These are phyloP conservation scores for Epicampocera succincta DNA, from an alignment of 2,888 invertebrate genomes.

Conservation along the genomic window DNA sequence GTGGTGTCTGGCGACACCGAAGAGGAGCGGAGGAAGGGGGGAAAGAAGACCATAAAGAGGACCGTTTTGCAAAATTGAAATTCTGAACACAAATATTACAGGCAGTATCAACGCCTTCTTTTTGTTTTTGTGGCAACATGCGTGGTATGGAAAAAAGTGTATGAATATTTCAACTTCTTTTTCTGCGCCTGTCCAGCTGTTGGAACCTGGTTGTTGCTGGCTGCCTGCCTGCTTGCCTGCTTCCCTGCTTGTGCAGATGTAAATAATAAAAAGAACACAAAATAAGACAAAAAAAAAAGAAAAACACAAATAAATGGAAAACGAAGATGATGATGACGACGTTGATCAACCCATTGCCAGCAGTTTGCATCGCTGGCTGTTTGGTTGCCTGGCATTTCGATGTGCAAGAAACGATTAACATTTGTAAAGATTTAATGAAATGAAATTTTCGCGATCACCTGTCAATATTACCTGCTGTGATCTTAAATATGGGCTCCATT, in stretches of 20 bases:
- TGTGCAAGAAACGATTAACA: constrained; percentile 70
- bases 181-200: constrained; percentile 50
- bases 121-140: constrained; percentile 55
- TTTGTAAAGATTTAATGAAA: constrained; percentile 75
- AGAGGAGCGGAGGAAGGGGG: no score
- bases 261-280: constrained; percentile 20
- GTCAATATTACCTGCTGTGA: constrained; percentile 76
- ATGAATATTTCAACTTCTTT: constrained; percentile 52
- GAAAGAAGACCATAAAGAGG: constrained; percentile 33
- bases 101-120: constrained; percentile 67
- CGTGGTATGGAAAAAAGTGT: constrained; percentile 57
- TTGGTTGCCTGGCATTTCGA: constrained; percentile 47
- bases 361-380: constrained; percentile 11
- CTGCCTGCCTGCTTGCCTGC: not conserved
- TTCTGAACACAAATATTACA: constrained; percentile 68
- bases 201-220: constrained; percentile 14
- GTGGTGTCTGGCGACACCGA: not conserved
- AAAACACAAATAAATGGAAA: not conserved
- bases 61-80: constrained; percentile 70
- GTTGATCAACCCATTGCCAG: constrained; percentile 55
- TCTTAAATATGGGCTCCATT: constrained; percentile 72
- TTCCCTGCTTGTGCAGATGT: constrained; percentile 11
- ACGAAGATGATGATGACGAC: constrained; percentile 44
- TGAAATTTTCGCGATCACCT: constrained; percentile 76
- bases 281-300: no score